These are phyloP conservation scores for Grapholita molesta DNA, from an alignment of 1,140 invertebrate genomes.

Conservation along the genomic window DNA sequence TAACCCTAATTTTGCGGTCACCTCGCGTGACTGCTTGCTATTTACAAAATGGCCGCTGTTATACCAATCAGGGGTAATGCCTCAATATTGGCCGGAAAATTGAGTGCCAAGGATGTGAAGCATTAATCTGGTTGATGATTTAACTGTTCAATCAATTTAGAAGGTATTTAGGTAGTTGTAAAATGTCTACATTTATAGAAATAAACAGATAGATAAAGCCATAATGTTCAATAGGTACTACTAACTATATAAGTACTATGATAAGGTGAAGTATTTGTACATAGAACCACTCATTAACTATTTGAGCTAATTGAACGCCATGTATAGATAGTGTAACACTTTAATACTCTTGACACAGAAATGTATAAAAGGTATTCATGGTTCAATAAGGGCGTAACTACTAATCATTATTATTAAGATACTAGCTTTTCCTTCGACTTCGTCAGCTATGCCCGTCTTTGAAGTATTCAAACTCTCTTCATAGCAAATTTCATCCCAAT, in stretches of 20 bases:
- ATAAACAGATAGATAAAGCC: too few species aligned
- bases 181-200: too few species aligned
- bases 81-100: slow-evolving; percentile 17
- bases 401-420: too few species aligned
- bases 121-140: not conserved
- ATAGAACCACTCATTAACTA: not conserved
- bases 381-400: not conserved
- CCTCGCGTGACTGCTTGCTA: slow-evolving; percentile 25
- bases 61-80: slow-evolving; percentile 30
- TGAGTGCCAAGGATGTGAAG: not conserved
- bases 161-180: too few species aligned
- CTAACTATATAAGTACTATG: too few species aligned
- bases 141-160: not conserved
- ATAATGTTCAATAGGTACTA: too few species aligned
- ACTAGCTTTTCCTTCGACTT: too few species aligned
- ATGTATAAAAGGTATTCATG: not conserved
- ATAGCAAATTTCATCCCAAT: too few species aligned
- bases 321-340: slow-evolving; percentile 28
- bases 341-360: slow-evolving; percentile 15
- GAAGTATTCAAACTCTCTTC: too few species aligned
- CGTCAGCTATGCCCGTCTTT: too few species aligned
- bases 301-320: slow-evolving; percentile 1
- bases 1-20: not conserved
- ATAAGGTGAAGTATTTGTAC: too few species aligned
- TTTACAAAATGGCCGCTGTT: slow-evolving; percentile 18